phyloP scores from a whole-genome alignment of 2,888 invertebrate species.

The Aplocera efformata region DNA sequence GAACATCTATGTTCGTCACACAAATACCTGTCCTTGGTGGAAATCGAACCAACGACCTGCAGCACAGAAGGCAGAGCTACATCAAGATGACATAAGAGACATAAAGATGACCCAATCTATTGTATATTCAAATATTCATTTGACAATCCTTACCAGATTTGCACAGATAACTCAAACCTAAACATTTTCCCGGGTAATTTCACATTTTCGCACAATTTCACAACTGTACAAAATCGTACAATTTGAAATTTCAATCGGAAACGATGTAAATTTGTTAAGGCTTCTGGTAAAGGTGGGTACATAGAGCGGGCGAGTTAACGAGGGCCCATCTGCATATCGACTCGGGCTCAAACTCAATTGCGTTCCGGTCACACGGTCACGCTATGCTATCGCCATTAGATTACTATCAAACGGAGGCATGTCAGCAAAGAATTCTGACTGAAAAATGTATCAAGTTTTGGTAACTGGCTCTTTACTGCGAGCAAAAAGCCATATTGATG shows the following conservation, averaged over 20 bases:
- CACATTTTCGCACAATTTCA: too few relatives aligned
- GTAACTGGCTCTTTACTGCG: constrained; percentile 1
- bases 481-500: background rate
- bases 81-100: too few relatives aligned
- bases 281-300: constrained; percentile 25
- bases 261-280: constrained; percentile 24
- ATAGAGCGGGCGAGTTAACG: constrained; percentile 32
- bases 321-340: constrained; percentile 39
- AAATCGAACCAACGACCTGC: too few relatives aligned
- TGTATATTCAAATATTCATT: too few relatives aligned
- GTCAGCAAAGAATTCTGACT: constrained; percentile 13
- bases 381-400: constrained; percentile 24
- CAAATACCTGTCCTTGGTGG: too few relatives aligned
- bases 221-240: constrained; percentile 6
- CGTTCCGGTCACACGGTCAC: constrained; percentile 19
- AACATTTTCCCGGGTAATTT: too few relatives aligned
- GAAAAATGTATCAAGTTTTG: constrained; percentile 13
- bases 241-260: constrained; percentile 19
- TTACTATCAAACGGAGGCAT: constrained; percentile 24
- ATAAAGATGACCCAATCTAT: too few relatives aligned
- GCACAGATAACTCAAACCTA: too few relatives aligned
- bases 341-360: constrained; percentile 31
- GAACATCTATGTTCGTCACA: too few relatives aligned
- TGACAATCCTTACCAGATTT: too few relatives aligned
- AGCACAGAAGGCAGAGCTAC: too few relatives aligned